phyloP scores from a whole-genome alignment of 2,797 vertebrate species.

The Sebastes vulpes region DNA sequence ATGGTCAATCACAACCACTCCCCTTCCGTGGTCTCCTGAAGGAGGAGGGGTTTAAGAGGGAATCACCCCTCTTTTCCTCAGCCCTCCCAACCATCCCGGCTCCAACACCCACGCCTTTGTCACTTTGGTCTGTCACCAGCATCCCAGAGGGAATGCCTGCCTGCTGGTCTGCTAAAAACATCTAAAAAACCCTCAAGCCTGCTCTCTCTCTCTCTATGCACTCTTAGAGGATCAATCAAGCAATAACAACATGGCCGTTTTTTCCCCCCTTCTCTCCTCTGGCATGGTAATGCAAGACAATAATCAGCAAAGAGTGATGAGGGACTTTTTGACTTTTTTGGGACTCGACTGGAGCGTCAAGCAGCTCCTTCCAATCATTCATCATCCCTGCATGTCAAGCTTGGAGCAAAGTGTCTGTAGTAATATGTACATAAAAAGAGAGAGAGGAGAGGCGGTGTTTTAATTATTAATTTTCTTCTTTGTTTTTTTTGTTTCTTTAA shows the following conservation, averaged over 20 bases:
- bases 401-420: conserved; percentile 84
- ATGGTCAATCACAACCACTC: conserved; percentile 97
- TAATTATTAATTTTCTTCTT: conserved; percentile 59
- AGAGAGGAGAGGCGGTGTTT: conserved; percentile 72
- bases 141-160: conserved; percentile 65
- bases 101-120: conserved; percentile 37
- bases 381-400: conserved; percentile 84
- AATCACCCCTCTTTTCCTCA: not conserved
- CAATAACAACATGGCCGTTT: conserved; percentile 56
- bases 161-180: conserved; percentile 67
- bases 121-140: conserved; percentile 66
- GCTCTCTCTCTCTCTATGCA: conserved; percentile 26
- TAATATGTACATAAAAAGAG: conserved; percentile 82
- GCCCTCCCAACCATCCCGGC: conserved; percentile 29
- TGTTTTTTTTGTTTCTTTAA: conserved; percentile 67
- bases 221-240: conserved; percentile 60
- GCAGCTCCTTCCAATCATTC: conserved; percentile 53
- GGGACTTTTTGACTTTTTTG: conserved; percentile 38
- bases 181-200: conserved; percentile 40
- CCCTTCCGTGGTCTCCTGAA: conserved; percentile 96
- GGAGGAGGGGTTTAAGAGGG: conserved; percentile 29
- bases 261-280: conserved; percentile 19
- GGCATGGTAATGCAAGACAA: conserved; percentile 28
- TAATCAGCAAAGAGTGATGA: conserved; percentile 40
- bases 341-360: conserved; percentile 41